Evolutionary conservation across 2,888 invertebrate genomes (phyloP).

Genomic region (Mesorhabditis sp.): DNA sequence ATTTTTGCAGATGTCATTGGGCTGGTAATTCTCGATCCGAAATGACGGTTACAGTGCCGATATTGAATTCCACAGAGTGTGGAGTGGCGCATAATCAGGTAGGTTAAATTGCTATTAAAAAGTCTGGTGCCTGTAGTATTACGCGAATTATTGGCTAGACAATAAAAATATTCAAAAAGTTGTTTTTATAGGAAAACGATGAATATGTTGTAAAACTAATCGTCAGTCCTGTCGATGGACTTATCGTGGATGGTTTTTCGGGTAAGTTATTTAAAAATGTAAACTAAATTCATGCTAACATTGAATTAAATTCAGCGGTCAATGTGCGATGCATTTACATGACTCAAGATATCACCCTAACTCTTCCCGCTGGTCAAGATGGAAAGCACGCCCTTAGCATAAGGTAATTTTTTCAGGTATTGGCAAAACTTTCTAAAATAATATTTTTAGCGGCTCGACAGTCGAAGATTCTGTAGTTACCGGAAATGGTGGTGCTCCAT

Average conservation of each 20-base stretch:
- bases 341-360: slow-evolving; percentile 49
- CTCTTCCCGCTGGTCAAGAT: slow-evolving; percentile 40
- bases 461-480: slow-evolving; percentile 43
- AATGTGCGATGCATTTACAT: slow-evolving; percentile 45
- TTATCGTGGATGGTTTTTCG: slow-evolving; percentile 48
- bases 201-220: slow-evolving; percentile 38
- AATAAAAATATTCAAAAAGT: neutral
- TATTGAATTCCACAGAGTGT: slow-evolving; percentile 37
- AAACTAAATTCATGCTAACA: too few relatives aligned
- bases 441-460: slow-evolving; percentile 22
- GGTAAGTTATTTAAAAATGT: neutral
- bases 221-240: slow-evolving; percentile 43
- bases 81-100: slow-evolving; percentile 34
- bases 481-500: slow-evolving; percentile 49
- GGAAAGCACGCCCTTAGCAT: slow-evolving; percentile 28
- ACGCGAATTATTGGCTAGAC: neutral
- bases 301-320: slow-evolving; percentile 18
- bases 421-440: neutral
- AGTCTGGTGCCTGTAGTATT: neutral
- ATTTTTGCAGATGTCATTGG: slow-evolving; percentile 16
- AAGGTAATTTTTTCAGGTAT: slow-evolving; percentile 18
- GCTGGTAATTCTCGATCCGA: slow-evolving; percentile 34
- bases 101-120: slow-evolving; percentile 8
- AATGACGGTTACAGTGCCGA: slow-evolving; percentile 31
- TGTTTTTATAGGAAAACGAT: slow-evolving; percentile 27